Percentiles rank a stretch among this genome's conserved stretches.
These are phyloP conservation scores for Bombus picipes DNA, from an alignment of 1,140 invertebrate species.

Conservation along the genomic window DNA sequence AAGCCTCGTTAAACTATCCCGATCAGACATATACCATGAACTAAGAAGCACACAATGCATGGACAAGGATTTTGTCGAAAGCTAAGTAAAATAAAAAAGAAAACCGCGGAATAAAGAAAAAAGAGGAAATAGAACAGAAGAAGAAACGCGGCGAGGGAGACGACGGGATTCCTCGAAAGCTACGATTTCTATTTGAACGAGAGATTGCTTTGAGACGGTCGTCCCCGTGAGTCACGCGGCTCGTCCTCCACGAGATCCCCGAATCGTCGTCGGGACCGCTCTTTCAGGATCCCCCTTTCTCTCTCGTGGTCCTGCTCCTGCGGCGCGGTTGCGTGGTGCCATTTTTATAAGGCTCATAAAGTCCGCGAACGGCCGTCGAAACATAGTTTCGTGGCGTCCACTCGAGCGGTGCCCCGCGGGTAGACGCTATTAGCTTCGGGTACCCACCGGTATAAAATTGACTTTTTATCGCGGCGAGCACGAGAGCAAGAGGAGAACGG, in stretches of 20 bases:
- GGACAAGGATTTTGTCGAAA: background rate
- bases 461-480: slow-evolving; percentile 74
- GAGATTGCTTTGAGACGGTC: slow-evolving; percentile 12
- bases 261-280: slow-evolving; percentile 15
- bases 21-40: background rate
- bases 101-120: no score
- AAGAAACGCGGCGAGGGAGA: background rate
- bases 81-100: background rate
- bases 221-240: slow-evolving; percentile 33
- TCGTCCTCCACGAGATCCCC: slow-evolving; percentile 44
- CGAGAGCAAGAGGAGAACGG: slow-evolving; percentile 14
- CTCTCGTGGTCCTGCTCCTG: slow-evolving; percentile 18
- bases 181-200: slow-evolving; percentile 45
- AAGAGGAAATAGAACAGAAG: no score
- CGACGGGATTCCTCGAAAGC: slow-evolving; percentile 49
- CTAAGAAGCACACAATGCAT: background rate
- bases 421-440: slow-evolving; percentile 66
- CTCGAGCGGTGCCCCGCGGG: slow-evolving; percentile 37
- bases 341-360: slow-evolving; percentile 79
- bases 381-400: slow-evolving; percentile 53
- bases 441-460: slow-evolving; percentile 75
- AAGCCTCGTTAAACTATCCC: background rate
- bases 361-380: slow-evolving; percentile 62
- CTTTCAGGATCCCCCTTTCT: slow-evolving; percentile 15
- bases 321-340: slow-evolving; percentile 60